Evolutionary conservation across 2,797 vertebrate genomes (phyloP), one percentile per base, ranked within the genome.

Genomic region (Coregonus sp.): DNA sequence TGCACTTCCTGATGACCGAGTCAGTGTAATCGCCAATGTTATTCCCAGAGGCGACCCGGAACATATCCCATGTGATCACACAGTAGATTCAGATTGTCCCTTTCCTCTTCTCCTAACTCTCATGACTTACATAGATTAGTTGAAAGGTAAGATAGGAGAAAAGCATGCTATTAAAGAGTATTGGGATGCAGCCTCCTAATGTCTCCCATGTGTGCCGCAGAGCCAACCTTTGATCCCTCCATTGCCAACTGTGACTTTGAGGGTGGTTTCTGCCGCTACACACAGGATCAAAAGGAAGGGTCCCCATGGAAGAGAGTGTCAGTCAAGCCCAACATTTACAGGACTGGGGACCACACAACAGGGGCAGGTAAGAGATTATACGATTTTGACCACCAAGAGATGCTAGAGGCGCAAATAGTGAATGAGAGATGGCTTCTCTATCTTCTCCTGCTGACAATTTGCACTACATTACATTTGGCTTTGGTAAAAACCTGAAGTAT

Each of bases 191-290:
- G 59, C 61, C 7, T 63, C 20, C 16, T 72, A 15, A 72, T 31
- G 37, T 18, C 0, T 31, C 15, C 52, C 25, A 20, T 69, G 29
- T 50, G 20, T 78, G n/a, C 81, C 84, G 47, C 87, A 99, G 98
- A 93, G 83, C 85, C 92, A 11, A 88, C 86, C 79, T 97, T 98
- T 83, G 94, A 95, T 90, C 92, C 95, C 11, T 86, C 92, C 7
- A 83, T 91, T n/a, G 95, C 95, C 80, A 95, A 92, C 91, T 99
- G 98, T 83, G 90, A 95, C 86, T 99, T 99, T 87, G 97, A 99
- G 86, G 86, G 94, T 7, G 95, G 92, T 74, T 75, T 97, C 66
- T 99, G 98, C 90, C 91, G 83, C 68, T 98, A 98, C 92, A 92
- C 92, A 59, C 96, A 96, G 86, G 94, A 95, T 72, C 75, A 87